A percentile compares a stretch with the other conserved stretches of the same genome.
Evolutionary conservation across 2,888 invertebrate genomes (phyloP).

Genomic region (Adelphocoris suturalis): DNA sequence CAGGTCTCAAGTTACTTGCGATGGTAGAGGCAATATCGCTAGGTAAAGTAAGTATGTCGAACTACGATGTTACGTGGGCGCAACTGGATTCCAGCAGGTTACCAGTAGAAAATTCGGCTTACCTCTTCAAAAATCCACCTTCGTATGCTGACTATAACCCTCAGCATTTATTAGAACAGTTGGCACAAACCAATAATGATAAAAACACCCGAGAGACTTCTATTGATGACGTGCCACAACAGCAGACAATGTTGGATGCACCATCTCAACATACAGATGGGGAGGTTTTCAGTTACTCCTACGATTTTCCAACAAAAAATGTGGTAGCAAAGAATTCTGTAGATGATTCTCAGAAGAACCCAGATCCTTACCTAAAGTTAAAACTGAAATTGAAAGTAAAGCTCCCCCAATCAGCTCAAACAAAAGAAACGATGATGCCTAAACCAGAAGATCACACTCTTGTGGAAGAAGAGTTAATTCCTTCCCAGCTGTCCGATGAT

Average conservation of each 20-base stretch:
- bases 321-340: neutral
- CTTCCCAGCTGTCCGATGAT: neutral
- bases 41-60: neutral
- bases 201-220: neutral
- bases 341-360: neutral
- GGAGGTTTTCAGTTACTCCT: neutral
- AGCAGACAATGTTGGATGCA: no score
- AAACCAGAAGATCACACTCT: neutral
- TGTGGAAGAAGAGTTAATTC: neutral
- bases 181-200: neutral
- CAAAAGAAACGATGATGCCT: neutral
- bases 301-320: neutral
- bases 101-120: neutral
- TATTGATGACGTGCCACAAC: neutral
- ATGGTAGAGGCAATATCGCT: neutral
- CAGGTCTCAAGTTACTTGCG: slow-evolving; percentile 23
- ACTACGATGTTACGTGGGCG: neutral
- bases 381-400: neutral
- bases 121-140: no score
- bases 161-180: neutral
- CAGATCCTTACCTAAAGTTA: neutral
- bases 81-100: neutral
- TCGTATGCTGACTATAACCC: neutral
- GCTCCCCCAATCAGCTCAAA: neutral
- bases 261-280: no score